Evolutionary conservation across 2,797 vertebrate genomes (phyloP).

Genomic region (Halcyon leucocephala): DNA sequence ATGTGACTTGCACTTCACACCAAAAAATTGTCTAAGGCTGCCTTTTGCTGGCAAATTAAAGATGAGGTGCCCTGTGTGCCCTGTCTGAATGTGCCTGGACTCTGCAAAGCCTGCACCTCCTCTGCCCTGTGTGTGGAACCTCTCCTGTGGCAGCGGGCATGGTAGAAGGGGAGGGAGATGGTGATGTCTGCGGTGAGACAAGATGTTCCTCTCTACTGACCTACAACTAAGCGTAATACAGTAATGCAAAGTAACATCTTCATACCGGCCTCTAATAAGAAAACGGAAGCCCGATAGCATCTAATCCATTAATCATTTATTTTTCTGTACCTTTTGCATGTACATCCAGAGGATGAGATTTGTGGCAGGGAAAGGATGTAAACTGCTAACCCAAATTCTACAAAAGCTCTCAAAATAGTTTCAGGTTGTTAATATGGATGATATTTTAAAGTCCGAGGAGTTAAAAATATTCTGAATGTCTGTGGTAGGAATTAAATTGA

Average conservation of each 20-base stretch:
- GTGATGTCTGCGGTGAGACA: not conserved
- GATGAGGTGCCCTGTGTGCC: not conserved
- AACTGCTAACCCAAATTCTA: not conserved
- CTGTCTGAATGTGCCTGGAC: not conserved
- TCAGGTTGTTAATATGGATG: not conserved
- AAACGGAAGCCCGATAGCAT: not conserved
- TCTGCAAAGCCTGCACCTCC: not conserved
- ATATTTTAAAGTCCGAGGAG: not conserved
- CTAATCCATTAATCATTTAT: not conserved
- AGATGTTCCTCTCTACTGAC: rapidly evolving
- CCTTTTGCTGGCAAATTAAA: not conserved
- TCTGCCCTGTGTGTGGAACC: rapidly evolving
- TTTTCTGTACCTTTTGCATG: not conserved
- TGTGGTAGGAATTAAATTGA: not conserved
- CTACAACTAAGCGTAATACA: not conserved
- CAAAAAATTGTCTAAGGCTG: not conserved
- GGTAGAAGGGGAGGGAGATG: not conserved
- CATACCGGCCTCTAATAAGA: not conserved
- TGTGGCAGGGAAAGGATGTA: not conserved
- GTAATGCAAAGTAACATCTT: not conserved
- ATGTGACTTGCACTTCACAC: not conserved
- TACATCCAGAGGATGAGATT: not conserved
- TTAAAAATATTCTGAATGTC: not conserved
- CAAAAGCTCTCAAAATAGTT: not conserved
- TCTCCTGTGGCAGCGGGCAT: not conserved